These are phyloP conservation scores for Perizoma flavofasciatum DNA, from an alignment of 2,888 invertebrate genomes.

Conservation along the genomic window DNA sequence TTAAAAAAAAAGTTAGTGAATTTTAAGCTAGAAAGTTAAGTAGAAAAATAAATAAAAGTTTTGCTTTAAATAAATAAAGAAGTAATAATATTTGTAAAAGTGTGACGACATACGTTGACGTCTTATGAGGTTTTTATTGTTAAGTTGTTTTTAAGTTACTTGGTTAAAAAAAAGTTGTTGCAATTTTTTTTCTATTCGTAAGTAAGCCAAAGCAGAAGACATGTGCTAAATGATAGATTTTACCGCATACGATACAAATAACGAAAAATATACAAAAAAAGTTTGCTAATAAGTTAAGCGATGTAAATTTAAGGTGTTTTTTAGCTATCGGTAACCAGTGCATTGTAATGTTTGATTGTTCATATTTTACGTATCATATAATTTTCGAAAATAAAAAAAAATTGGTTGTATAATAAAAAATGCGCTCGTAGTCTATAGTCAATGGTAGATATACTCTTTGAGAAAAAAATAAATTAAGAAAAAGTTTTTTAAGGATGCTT, in stretches of 20 bases:
- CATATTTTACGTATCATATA: constrained; percentile 42
- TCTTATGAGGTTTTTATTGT: constrained; percentile 60
- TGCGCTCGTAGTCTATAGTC: constrained; percentile 48
- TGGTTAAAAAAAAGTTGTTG: constrained; percentile 57
- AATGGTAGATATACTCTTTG: constrained; percentile 49
- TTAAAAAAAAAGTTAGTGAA: too few species aligned
- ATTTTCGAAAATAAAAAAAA: constrained; percentile 42
- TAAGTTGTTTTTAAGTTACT: constrained; percentile 73
- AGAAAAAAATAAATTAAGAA: constrained; percentile 55
- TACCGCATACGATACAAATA: constrained; percentile 40
- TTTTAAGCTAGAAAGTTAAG: too few species aligned
- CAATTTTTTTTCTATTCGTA: constrained; percentile 71
- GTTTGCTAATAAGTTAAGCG: constrained; percentile 60
- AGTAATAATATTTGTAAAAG: constrained; percentile 31
- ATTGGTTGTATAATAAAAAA: constrained; percentile 69
- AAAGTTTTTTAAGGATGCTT: constrained; percentile 66
- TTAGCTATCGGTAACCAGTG: constrained; percentile 35
- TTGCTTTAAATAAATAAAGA: not conserved
- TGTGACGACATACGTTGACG: constrained; percentile 46
- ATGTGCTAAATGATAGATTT: constrained; percentile 49
- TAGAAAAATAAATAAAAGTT: too few species aligned
- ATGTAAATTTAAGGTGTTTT: constrained; percentile 51
- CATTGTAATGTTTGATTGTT: constrained; percentile 37
- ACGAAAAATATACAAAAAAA: constrained; percentile 55
- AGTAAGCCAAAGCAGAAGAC: constrained; percentile 78